phyloP scores from a whole-genome alignment of 1,140 invertebrate genomes.

The Temnothorax longispinosus region DNA sequence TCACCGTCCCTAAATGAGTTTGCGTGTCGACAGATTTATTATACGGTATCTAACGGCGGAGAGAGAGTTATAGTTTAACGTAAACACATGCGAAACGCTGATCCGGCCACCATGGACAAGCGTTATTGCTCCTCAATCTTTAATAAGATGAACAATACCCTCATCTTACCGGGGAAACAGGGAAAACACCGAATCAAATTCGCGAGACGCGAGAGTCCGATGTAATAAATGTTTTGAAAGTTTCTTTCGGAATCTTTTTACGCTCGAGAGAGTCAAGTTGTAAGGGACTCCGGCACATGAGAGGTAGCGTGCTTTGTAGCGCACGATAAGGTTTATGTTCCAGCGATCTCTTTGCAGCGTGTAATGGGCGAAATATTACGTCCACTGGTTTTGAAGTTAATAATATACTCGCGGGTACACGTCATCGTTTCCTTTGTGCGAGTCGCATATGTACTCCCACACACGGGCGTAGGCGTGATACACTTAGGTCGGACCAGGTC shows the following conservation, averaged over 20 bases:
- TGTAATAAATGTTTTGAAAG: constrained; percentile 55
- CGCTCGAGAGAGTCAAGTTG: constrained; percentile 18
- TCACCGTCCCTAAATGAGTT: constrained; percentile 42
- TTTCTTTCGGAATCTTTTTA: constrained; percentile 43
- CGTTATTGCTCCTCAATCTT: background rate
- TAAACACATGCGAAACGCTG: constrained; percentile 26
- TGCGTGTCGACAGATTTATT: constrained; percentile 28
- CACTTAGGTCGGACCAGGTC: constrained; percentile 54
- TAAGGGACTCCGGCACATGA: background rate
- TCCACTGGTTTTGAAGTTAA: constrained; percentile 54
- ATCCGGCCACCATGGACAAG: background rate
- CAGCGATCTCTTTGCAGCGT: constrained; percentile 47
- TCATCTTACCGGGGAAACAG: too few relatives aligned
- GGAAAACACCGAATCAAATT: constrained; percentile 7
- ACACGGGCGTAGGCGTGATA: constrained; percentile 10
- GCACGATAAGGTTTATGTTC: constrained; percentile 46
- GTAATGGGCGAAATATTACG: constrained; percentile 57
- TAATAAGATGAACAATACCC: background rate
- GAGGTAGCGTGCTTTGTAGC: constrained; percentile 22
- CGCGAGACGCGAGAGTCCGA: background rate
- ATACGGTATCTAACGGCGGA: background rate
- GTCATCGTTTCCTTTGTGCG: constrained; percentile 50
- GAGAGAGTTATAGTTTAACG: constrained; percentile 12
- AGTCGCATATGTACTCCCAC: background rate
- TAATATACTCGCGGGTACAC: constrained; percentile 46